A percentile compares a stretch with the other conserved stretches of the same genome.
These are phyloP conservation scores for Ormyrus labotus DNA, from an alignment of 2,888 invertebrate species.

Conservation along the genomic window DNA sequence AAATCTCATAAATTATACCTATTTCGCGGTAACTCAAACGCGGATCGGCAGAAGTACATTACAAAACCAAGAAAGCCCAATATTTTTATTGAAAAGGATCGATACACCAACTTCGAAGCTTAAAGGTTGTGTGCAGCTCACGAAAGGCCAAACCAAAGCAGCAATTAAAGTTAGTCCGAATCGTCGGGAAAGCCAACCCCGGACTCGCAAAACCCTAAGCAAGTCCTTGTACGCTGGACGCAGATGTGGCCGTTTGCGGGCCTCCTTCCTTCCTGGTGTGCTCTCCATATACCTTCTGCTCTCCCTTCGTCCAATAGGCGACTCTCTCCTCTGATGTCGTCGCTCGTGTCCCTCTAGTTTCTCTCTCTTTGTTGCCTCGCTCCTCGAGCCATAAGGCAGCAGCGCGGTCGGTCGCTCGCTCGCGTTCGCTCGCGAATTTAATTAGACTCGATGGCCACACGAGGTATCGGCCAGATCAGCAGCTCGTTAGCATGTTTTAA, in stretches of 20 bases:
- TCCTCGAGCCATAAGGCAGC: not conserved
- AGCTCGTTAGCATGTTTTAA: conserved; percentile 76
- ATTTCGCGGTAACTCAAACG: too few species aligned
- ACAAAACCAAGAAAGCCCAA: too few species aligned
- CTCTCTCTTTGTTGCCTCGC: not conserved
- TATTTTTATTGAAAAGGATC: too few species aligned
- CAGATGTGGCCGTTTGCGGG: too few species aligned
- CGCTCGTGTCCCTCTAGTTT: conserved; percentile 37
- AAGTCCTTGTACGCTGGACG: not conserved
- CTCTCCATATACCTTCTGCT: not conserved
- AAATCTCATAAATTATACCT: too few species aligned
- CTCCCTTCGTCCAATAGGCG: not conserved
- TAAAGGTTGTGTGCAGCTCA: too few species aligned
- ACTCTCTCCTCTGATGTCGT: not conserved
- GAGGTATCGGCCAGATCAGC: conserved; percentile 73
- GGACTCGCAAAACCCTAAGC: not conserved
- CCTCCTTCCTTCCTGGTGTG: not conserved
- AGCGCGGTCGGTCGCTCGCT: not conserved
- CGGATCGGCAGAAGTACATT: too few species aligned
- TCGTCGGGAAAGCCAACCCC: not conserved
- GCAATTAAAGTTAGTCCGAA: too few species aligned
- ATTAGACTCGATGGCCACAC: conserved; percentile 66
- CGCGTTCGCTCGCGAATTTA: conserved; percentile 67
- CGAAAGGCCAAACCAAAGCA: too few species aligned
- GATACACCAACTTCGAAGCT: too few species aligned